A percentile compares a stretch with the other conserved stretches of the same genome.
Conservation (phyloP, 2,888 invertebrate species). For the Cerceris ruficornis region DNA sequence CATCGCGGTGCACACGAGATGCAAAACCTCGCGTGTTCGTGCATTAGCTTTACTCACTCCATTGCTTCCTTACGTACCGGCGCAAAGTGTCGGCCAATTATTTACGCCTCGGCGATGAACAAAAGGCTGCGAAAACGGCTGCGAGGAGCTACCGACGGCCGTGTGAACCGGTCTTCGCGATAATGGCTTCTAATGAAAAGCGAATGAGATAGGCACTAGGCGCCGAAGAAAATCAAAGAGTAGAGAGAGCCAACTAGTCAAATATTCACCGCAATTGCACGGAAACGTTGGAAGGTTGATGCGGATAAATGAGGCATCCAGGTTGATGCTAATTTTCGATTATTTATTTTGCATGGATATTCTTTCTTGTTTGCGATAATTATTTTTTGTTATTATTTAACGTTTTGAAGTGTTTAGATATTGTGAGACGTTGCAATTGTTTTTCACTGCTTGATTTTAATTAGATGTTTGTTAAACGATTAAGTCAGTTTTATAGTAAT, state of each 20-base stretch:
- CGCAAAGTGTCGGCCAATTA: constrained; percentile 45
- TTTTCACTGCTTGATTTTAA: no score
- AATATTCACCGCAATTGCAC: neutral
- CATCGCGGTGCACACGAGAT: constrained; percentile 12
- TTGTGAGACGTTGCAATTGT: no score
- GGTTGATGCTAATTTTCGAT: no score
- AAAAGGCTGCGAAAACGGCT: constrained; percentile 31
- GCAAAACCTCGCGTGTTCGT: constrained; percentile 27
- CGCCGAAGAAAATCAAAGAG: constrained; percentile 33
- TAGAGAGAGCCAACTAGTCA: constrained; percentile 4
- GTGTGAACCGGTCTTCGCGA: constrained; percentile 34
- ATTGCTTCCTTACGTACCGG: constrained; percentile 29
- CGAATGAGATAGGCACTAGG: constrained; percentile 22
- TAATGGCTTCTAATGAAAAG: constrained; percentile 30
- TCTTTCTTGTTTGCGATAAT: no score
- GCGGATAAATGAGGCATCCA: no score
- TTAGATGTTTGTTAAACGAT: no score
- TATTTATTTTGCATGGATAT: no score
- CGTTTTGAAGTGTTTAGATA: no score
- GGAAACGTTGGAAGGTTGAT: no score
- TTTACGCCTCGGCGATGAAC: constrained; percentile 30
- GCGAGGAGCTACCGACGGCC: constrained; percentile 6
- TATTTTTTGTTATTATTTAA: no score
- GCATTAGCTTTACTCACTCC: constrained; percentile 26
- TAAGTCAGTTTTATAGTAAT: no score